Conservation (phyloP, 2,888 invertebrate genomes). For the Acleris holmiana region DNA sequence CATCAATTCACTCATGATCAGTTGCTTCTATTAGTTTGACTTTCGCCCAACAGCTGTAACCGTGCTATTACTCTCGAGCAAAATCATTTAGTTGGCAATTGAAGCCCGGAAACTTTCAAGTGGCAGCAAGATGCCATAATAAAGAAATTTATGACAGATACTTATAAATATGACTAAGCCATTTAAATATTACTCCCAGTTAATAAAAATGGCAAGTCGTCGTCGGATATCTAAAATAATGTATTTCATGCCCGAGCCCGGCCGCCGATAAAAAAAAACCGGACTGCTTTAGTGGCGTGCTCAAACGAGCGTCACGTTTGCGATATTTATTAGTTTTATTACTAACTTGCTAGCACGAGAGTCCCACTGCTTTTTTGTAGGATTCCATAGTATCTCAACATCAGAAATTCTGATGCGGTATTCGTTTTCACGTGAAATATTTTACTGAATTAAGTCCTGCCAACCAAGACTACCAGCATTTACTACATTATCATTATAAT, state of each 20-base stretch:
- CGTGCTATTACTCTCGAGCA: constrained; percentile 10
- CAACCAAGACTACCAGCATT: too few relatives aligned
- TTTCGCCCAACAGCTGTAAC: constrained; percentile 10
- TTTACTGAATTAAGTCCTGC: too few relatives aligned
- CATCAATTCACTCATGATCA: not conserved
- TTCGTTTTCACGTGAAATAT: too few relatives aligned
- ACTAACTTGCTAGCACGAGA: constrained; percentile 13
- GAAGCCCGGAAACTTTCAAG: constrained; percentile 33
- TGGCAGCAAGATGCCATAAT: constrained; percentile 26
- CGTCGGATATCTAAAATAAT: constrained; percentile 41
- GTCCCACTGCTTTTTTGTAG: not conserved
- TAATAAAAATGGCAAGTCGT: constrained; percentile 26
- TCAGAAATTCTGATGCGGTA: too few relatives aligned
- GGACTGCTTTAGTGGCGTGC: constrained; percentile 38
- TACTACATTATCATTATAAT: too few relatives aligned
- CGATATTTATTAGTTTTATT: constrained; percentile 38
- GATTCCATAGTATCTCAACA: not conserved
- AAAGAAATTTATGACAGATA: constrained; percentile 27
- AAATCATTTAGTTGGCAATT: constrained; percentile 24
- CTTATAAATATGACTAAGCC: constrained; percentile 27
- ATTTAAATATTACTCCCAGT: constrained; percentile 33
- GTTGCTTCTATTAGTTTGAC: constrained; percentile 7
- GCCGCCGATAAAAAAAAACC: constrained; percentile 44
- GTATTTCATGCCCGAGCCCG: constrained; percentile 41
- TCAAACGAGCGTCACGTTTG: constrained; percentile 40